Conservation (phyloP, 2,113 vertebrate genomes). For the Tylochromis polylepis region DNA sequence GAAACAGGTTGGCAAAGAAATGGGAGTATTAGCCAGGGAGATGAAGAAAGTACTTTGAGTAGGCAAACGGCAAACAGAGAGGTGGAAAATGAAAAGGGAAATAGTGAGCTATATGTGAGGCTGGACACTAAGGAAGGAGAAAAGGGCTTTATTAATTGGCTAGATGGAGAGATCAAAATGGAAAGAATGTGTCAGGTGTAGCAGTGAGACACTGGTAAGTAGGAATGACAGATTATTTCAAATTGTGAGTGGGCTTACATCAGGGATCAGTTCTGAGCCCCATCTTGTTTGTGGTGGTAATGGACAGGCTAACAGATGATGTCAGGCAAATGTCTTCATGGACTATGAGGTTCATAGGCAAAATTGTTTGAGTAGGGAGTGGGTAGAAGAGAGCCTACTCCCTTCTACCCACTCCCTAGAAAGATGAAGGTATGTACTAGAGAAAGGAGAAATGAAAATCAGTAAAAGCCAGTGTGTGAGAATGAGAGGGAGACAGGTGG, state of each 20-base stretch:
- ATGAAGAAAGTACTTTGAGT: background rate
- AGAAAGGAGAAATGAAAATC: background rate
- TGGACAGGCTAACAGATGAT: background rate
- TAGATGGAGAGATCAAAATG: background rate
- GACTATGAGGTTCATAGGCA: background rate
- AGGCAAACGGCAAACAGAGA: background rate
- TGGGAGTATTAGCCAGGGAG: background rate
- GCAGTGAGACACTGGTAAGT: background rate
- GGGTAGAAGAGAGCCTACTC: background rate
- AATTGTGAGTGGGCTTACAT: background rate
- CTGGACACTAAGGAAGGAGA: background rate
- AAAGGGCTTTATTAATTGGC: background rate
- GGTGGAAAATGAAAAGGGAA: too few species aligned
- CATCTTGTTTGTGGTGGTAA: background rate
- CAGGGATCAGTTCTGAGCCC: background rate
- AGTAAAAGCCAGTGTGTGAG: background rate
- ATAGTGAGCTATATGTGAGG: background rate
- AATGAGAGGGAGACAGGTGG: background rate
- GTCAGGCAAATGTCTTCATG: background rate
- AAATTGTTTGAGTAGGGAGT: background rate
- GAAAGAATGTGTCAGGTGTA: background rate
- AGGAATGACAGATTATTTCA: background rate
- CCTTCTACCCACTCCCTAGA: background rate
- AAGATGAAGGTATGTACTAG: background rate
- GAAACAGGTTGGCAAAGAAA: background rate